Evolutionary conservation across 1,140 invertebrate genomes (phyloP), one percentile per base, ranked within the genome.

Genomic region (Brachionus asplanchnoidis): DNA sequence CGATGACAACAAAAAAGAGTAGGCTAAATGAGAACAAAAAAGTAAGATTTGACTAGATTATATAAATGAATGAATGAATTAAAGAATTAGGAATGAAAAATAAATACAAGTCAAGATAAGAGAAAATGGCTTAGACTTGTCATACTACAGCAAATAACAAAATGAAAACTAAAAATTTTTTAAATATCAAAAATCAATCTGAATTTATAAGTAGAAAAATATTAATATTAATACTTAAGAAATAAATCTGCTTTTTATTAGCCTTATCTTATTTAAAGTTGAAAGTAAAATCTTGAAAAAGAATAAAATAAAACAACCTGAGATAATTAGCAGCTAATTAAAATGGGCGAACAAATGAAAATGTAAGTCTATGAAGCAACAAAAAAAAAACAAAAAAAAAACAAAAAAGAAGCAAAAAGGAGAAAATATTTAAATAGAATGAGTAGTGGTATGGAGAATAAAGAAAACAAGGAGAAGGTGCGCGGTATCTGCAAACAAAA

Each of bases 311-410:
- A 77, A 77, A 77, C 73, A 77, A 77, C 73, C 73, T 77, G 73
- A 77, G 73, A 77, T 77, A 77, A 77, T 77, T 77, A 77, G 44
- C 9, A 77, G 73, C 32, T 77, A 77, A 77, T 77, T 77, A 77
- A 77, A 68, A 40, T 68, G 14, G 66, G 32, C 26, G 66, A 68
- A 17, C 66, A 68, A 68, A 68, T 73, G 68, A 40, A 73, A 44
- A 40, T 20, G 42, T 11, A 40, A 73, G 53, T 60, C 53, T 60
- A 60, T 60, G 53, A 20, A 60, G n/a, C n/a, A n/a, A 60, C 7
- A 60, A 60, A 36, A 28, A 28, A 28, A 3, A 28, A 28, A 2
- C 26, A 28, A 28, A 28, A 28, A 28, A 28, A 3, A 28, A 28
- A 28, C 26, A 28, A 28, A 28, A 28, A 28, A 28, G 26, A 28